phyloP scores from a whole-genome alignment of 64 coral and sea anemone species.

The Montipora sp. region DNA sequence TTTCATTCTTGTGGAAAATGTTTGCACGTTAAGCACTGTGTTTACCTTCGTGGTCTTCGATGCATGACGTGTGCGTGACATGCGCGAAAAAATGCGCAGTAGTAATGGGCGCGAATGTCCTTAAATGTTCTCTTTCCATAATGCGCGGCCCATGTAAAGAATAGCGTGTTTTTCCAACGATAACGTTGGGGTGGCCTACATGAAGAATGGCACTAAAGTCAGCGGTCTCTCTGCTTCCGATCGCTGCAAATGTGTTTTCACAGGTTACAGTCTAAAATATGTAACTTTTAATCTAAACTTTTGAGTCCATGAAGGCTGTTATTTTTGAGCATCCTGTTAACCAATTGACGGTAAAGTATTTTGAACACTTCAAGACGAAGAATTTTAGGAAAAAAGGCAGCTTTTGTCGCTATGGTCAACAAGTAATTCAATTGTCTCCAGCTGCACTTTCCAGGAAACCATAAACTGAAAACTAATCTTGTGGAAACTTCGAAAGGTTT shows the following conservation, averaged over 20 bases:
- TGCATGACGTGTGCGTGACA: too few relatives aligned
- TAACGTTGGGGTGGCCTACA: too few relatives aligned
- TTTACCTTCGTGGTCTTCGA: too few relatives aligned
- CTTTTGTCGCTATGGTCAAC: background rate
- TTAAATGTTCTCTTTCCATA: too few relatives aligned
- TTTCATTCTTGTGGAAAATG: too few relatives aligned
- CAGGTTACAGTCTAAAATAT: background rate
- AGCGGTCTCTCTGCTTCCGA: background rate
- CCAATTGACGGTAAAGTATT: constrained; percentile 1
- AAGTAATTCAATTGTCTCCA: background rate
- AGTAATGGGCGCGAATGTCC: too few relatives aligned
- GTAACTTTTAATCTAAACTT: background rate
- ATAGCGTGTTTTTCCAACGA: too few relatives aligned
- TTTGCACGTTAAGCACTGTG: too few relatives aligned
- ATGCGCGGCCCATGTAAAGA: too few relatives aligned
- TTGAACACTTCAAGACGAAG: background rate
- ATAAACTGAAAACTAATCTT: background rate
- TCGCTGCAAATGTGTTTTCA: background rate
- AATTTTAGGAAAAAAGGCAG: background rate
- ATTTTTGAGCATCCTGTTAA: background rate
- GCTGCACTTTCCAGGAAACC: background rate
- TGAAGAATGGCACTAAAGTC: background rate
- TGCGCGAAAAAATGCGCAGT: too few relatives aligned
- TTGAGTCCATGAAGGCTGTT: background rate
- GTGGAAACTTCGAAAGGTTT: background rate